Conservation (phyloP, 2,888 invertebrate genomes). For the Caenorhabditis japonica region DNA sequence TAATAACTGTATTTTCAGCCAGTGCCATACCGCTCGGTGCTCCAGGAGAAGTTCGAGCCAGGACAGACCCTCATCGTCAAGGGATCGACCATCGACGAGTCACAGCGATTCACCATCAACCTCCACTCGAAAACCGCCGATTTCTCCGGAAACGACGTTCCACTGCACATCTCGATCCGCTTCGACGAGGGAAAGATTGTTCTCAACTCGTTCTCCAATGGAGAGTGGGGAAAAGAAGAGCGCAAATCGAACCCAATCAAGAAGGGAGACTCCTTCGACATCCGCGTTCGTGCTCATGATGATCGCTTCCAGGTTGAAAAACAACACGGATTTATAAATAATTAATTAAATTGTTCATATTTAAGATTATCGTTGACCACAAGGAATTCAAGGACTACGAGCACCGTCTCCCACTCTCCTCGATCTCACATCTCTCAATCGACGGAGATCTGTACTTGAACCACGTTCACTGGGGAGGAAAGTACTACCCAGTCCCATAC, state of each 20-base stretch:
- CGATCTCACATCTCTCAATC: slow-evolving; percentile 67
- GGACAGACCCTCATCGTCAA: slow-evolving; percentile 76
- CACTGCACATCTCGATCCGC: slow-evolving; percentile 75
- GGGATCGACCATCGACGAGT: slow-evolving; percentile 75
- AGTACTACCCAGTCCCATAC: slow-evolving; percentile 75
- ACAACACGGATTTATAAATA: neutral
- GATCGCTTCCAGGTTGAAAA: slow-evolving; percentile 68
- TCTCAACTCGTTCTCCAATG: slow-evolving; percentile 74
- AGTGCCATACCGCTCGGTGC: slow-evolving; percentile 74
- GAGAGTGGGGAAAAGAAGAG: slow-evolving; percentile 73
- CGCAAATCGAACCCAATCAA: slow-evolving; percentile 71
- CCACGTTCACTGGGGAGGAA: slow-evolving; percentile 72
- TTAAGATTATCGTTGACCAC: slow-evolving; percentile 68
- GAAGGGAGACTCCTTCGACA: slow-evolving; percentile 71
- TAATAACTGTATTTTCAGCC: slow-evolving; percentile 60
- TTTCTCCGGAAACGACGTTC: slow-evolving; percentile 76
- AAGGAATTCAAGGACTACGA: slow-evolving; percentile 72
- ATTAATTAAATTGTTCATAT: neutral
- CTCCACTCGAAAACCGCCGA: slow-evolving; percentile 74
- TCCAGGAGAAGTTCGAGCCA: slow-evolving; percentile 74
- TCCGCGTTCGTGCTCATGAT: slow-evolving; percentile 69
- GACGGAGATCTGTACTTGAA: slow-evolving; percentile 71
- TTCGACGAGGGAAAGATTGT: slow-evolving; percentile 77
- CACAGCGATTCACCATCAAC: slow-evolving; percentile 75
- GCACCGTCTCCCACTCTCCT: slow-evolving; percentile 67